These are phyloP conservation scores for Staurois parvus DNA, from an alignment of 2,797 vertebrate genomes.

Conservation along the genomic window DNA sequence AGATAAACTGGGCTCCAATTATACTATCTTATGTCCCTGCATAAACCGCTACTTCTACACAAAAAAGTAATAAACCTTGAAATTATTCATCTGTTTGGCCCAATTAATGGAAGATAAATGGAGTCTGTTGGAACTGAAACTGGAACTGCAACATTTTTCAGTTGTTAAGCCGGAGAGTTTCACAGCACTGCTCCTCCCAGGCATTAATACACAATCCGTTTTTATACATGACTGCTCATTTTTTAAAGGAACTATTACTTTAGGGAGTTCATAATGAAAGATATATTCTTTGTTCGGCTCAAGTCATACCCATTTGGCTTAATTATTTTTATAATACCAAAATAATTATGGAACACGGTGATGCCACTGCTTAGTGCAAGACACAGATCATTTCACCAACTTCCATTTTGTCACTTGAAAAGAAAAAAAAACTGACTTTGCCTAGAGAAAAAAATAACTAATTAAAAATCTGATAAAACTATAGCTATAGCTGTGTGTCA, in stretches of 20 bases:
- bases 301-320: conserved; percentile 70
- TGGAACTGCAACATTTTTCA: conserved; percentile 42
- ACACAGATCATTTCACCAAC: conserved; percentile 67
- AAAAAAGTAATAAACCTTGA: conserved; percentile 47
- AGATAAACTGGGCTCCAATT: conserved; percentile 30
- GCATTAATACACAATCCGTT: conserved; percentile 50
- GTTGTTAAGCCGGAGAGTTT: conserved; percentile 34
- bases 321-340: conserved; percentile 73
- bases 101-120: conserved; percentile 57
- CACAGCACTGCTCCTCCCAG: conserved; percentile 27
- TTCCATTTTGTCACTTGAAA: conserved; percentile 73
- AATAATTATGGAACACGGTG: conserved; percentile 73
- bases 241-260: conserved; percentile 60
- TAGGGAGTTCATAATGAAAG: conserved; percentile 66
- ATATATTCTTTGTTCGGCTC: conserved; percentile 64
- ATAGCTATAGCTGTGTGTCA: conserved; percentile 74
- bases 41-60: conserved; percentile 33
- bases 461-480: conserved; percentile 76
- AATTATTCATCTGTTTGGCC: conserved; percentile 58
- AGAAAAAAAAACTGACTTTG: conserved; percentile 63
- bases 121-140: conserved; percentile 39
- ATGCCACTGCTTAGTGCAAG: conserved; percentile 71
- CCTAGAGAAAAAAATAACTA: conserved; percentile 70
- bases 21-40: conserved; percentile 34
- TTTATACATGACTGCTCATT: conserved; percentile 50